Percentiles rank a stretch among this genome's conserved stretches.
phyloP scores from a whole-genome alignment of 2,113 vertebrate genomes.

The Paralichthys olivaceus region DNA sequence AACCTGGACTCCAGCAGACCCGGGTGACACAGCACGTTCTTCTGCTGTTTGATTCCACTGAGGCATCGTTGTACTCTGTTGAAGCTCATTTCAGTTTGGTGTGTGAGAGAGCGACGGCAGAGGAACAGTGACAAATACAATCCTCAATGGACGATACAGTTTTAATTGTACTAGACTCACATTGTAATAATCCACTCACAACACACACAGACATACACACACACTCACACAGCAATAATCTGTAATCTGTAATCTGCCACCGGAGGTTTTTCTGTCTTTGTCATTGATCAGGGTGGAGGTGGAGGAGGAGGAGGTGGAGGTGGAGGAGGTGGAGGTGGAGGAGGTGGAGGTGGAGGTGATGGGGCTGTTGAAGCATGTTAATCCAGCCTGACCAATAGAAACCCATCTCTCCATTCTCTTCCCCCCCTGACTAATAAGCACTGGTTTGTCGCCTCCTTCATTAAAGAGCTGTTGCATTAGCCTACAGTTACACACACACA shows the following conservation, averaged over 20 bases:
- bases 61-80: background rate
- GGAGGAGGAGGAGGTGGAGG: background rate
- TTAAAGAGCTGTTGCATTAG: background rate
- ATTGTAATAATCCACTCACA: constrained; percentile 55
- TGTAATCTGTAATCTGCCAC: constrained; percentile 52
- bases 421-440: too few species aligned
- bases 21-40: background rate
- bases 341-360: background rate
- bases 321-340: background rate
- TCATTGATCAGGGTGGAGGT: constrained; percentile 66
- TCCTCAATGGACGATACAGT: constrained; percentile 37
- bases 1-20: background rate
- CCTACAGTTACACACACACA: background rate
- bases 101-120: background rate
- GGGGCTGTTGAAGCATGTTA: background rate
- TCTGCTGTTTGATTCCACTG: background rate
- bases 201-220: constrained; percentile 22
- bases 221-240: constrained; percentile 34
- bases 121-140: constrained; percentile 10
- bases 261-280: constrained; percentile 42
- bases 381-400: background rate
- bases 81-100: background rate
- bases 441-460: background rate
- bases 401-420: background rate
- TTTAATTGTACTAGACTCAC: constrained; percentile 71